Evolutionary conservation across 2,797 vertebrate genomes (phyloP).

Genomic region (Hipposideros larvatus): DNA sequence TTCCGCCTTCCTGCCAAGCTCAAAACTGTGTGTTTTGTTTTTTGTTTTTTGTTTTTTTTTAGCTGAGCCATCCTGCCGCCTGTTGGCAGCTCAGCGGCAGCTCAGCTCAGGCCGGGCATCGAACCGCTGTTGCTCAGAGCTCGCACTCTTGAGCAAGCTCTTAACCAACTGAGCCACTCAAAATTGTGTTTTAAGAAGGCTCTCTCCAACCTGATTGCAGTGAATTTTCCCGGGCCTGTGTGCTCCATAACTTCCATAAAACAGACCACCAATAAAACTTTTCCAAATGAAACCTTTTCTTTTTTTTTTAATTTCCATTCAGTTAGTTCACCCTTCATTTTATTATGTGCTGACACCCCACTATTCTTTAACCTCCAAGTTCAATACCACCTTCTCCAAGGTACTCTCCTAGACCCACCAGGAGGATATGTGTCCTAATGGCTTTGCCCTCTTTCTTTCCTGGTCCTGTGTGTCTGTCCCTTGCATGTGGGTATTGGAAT

Average conservation of each 20-base stretch:
- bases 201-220: background rate
- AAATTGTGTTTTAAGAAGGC: background rate
- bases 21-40: too few relatives aligned
- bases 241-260: background rate
- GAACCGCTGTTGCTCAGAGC: too few relatives aligned
- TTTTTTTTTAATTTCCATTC: too few relatives aligned
- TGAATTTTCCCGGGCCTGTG: background rate
- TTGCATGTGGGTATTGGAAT: background rate
- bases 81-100: too few relatives aligned
- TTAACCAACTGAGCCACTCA: background rate
- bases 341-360: background rate
- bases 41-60: too few relatives aligned
- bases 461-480: background rate
- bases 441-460: background rate
- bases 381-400: background rate
- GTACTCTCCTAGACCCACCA: fast-evolving
- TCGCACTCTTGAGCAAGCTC: too few relatives aligned
- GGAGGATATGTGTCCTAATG: background rate
- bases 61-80: too few relatives aligned
- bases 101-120: too few relatives aligned
- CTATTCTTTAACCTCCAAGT: background rate
- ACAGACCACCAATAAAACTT: background rate
- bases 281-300: background rate
- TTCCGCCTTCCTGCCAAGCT: background rate
- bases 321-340: background rate